phyloP scores from a whole-genome alignment of 1,140 invertebrate species.

The Araneus ventricosus region DNA sequence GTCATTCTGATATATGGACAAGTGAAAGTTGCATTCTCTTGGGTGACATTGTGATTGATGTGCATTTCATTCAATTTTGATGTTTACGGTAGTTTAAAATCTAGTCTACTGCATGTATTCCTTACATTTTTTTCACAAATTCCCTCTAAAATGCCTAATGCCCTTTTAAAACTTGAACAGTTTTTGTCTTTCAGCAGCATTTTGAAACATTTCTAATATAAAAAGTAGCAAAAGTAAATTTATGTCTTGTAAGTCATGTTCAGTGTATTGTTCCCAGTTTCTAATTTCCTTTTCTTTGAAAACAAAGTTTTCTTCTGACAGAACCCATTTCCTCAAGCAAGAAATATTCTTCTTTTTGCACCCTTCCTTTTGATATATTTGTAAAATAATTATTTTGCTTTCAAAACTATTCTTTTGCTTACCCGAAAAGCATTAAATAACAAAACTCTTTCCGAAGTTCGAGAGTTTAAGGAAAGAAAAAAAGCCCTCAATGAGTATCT shows the following conservation, averaged over 20 bases:
- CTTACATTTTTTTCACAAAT: neutral
- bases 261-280: neutral
- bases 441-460: neutral
- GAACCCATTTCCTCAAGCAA: neutral
- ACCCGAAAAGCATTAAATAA: neutral
- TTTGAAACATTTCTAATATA: neutral
- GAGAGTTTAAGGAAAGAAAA: neutral
- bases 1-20: too few relatives aligned
- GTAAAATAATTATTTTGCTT: neutral
- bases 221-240: neutral
- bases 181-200: neutral
- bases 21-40: too few relatives aligned
- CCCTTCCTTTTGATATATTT: neutral
- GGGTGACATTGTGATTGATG: too few relatives aligned
- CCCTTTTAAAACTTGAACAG: neutral
- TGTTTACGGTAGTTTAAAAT: too few relatives aligned
- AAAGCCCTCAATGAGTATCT: neutral
- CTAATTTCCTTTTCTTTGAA: neutral
- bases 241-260: too few relatives aligned
- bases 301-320: neutral
- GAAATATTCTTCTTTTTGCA: neutral
- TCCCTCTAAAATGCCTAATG: neutral
- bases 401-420: neutral
- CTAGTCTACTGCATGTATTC: neutral
- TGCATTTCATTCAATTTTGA: too few relatives aligned